These are phyloP conservation scores for Cephus cinctus DNA, from an alignment of 1,140 invertebrate species.

Conservation along the genomic window DNA sequence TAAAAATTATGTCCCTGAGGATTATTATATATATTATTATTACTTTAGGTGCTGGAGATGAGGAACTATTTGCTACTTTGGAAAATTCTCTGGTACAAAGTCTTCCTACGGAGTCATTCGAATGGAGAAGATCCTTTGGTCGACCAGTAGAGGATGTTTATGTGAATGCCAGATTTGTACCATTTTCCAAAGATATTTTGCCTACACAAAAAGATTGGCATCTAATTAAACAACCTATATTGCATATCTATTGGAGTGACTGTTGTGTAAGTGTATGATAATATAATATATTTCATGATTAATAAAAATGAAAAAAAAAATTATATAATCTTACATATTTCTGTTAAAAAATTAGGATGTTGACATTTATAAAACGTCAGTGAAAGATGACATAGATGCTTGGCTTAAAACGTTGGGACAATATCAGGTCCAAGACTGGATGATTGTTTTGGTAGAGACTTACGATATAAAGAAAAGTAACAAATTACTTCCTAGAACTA, in stretches of 20 bases:
- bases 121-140: conserved; percentile 86
- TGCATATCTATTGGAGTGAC: conserved; percentile 95
- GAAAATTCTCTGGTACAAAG: conserved; percentile 74
- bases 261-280: conserved; percentile 70
- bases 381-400: conserved; percentile 83
- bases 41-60: conserved; percentile 81
- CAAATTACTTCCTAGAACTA: conserved; percentile 88
- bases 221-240: conserved; percentile 81
- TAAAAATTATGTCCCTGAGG: conserved; percentile 7
- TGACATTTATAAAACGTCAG: conserved; percentile 82
- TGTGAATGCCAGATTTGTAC: conserved; percentile 81
- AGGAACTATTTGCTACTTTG: conserved; percentile 80
- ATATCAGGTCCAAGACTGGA: conserved; percentile 84
- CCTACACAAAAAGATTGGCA: conserved; percentile 72
- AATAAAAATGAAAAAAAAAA: background rate
- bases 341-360: conserved; percentile 71
- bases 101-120: conserved; percentile 80
- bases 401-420: conserved; percentile 81
- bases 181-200: conserved; percentile 71
- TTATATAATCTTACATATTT: conserved; percentile 11
- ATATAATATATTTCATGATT: conserved; percentile 1
- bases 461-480: conserved; percentile 89
- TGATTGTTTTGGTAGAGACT: conserved; percentile 90
- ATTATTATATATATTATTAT: conserved; percentile 17
- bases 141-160: conserved; percentile 79